A percentile compares a stretch with the other conserved stretches of the same genome.
Conservation (phyloP, 2,797 vertebrate genomes). For the Trachurus trachurus region DNA sequence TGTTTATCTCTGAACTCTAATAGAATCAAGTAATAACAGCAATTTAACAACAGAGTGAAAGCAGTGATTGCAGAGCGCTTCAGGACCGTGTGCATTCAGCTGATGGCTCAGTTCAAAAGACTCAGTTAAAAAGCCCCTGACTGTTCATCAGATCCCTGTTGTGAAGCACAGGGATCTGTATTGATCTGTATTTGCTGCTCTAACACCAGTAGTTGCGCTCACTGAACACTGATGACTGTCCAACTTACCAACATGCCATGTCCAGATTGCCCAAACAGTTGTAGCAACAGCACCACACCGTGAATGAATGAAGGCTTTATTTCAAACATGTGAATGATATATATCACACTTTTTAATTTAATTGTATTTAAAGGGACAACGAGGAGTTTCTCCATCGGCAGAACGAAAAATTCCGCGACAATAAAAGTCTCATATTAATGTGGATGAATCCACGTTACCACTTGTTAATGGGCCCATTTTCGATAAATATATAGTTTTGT, state of each 20-base stretch:
- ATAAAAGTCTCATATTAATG: too few species aligned
- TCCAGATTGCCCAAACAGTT: not conserved
- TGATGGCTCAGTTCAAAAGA: not conserved
- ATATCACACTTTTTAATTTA: too few species aligned
- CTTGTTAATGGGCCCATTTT: too few species aligned
- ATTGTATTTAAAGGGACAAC: too few species aligned
- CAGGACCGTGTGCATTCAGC: not conserved
- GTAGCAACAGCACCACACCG: too few species aligned
- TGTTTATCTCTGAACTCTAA: not conserved
- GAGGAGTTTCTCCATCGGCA: too few species aligned
- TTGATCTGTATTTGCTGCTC: not conserved
- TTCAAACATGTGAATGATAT: too few species aligned
- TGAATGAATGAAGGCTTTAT: too few species aligned
- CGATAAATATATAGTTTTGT: too few species aligned
- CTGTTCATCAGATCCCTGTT: conserved; percentile 5
- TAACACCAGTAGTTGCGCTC: not conserved
- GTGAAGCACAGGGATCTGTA: not conserved
- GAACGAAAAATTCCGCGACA: too few species aligned
- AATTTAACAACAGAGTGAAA: not conserved
- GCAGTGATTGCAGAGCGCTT: not conserved
- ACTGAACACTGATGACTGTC: not conserved
- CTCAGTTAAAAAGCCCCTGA: not conserved
- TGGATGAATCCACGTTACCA: too few species aligned
- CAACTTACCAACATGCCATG: not conserved
- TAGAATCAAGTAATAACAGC: not conserved